Evolutionary conservation across 2,797 vertebrate species (phyloP), one percentile per base, ranked within the genome.

Genomic region (Acridotheres tristis): DNA sequence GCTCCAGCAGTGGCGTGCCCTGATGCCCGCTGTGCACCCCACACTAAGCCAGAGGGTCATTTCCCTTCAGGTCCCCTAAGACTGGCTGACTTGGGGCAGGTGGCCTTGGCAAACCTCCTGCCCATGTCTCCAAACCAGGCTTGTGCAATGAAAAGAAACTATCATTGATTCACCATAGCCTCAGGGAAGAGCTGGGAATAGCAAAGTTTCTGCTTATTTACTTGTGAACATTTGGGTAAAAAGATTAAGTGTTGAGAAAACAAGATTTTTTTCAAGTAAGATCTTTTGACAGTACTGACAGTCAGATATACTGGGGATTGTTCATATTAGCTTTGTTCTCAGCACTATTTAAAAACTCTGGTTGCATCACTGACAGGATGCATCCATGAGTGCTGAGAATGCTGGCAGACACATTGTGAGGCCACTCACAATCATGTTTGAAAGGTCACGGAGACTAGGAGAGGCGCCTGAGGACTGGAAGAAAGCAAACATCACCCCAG

Each of bases 171-270:
- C 62, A 9, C 74, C 34, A 68, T 3, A 66, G 69, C 66, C 43
- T 36, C 54, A 57, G 42, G 55, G 50, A 86, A 75, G 25, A 83
- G 32, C 38, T 82, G 74, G 32, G 47, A 69, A 50, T 51, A 67
- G 21, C 42, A 79, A 75, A 65, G 25, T 57, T 71, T 92, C 43
- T 89, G 43, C 66, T 94, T 79, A 15, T 26, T 87, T 72, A 65
- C 47, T 89, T 84, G 48, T 21, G 55, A 85, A 80, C 23, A 26
- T 78, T 84, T 73, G 68, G 53, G 51, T 62, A 62, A 92, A 65
- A 93, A 68, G 43, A 91, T 30, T 68, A 85, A 85, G 42, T 54
- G 76, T 68, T 92, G 79, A 92, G 81, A 91, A 81, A 85, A 85
- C 26, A 67, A 47, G 40, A 65, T 34, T 51, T 86, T 59, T 90